A percentile compares a stretch with the other conserved stretches of the same genome.
Evolutionary conservation across 2,888 invertebrate species (phyloP).

Genomic region (Notodonta dromedarius): DNA sequence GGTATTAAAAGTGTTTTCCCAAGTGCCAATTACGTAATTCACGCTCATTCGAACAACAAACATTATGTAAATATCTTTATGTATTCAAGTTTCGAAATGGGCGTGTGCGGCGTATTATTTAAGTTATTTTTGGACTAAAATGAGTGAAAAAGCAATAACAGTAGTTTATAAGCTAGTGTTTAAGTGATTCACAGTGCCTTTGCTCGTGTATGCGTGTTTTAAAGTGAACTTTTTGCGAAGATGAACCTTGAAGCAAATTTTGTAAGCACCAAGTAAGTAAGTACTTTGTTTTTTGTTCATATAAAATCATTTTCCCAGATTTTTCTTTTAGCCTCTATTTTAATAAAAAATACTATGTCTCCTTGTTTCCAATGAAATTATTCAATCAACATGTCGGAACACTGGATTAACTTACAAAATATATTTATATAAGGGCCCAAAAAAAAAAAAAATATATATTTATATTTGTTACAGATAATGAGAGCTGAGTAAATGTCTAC

Average conservation of each 20-base stretch:
- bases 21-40: slow-evolving; percentile 28
- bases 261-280: slow-evolving; percentile 3
- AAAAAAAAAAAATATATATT: too few relatives aligned
- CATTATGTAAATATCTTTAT: slow-evolving; percentile 22
- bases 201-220: slow-evolving; percentile 12
- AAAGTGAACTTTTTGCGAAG: not conserved
- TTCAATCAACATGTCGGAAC: too few relatives aligned
- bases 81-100: slow-evolving; percentile 35
- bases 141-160: slow-evolving; percentile 21
- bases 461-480: slow-evolving; percentile 4
- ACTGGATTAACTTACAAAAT: too few relatives aligned
- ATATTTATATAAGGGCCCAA: too few relatives aligned
- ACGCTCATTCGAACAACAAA: slow-evolving; percentile 3
- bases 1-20: slow-evolving; percentile 56
- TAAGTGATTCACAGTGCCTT: slow-evolving; percentile 27
- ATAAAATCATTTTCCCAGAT: not conserved
- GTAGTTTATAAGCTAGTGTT: slow-evolving; percentile 21
- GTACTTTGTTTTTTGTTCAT: not conserved
- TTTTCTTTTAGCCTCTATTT: too few relatives aligned
- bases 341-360: too few relatives aligned
- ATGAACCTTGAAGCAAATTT: not conserved
- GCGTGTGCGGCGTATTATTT: slow-evolving; percentile 48
- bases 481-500: slow-evolving; percentile 1
- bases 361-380: too few relatives aligned
- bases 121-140: slow-evolving; percentile 30